phyloP scores from a whole-genome alignment of 1,140 invertebrate species.

The Hylyphantes graminicola region DNA sequence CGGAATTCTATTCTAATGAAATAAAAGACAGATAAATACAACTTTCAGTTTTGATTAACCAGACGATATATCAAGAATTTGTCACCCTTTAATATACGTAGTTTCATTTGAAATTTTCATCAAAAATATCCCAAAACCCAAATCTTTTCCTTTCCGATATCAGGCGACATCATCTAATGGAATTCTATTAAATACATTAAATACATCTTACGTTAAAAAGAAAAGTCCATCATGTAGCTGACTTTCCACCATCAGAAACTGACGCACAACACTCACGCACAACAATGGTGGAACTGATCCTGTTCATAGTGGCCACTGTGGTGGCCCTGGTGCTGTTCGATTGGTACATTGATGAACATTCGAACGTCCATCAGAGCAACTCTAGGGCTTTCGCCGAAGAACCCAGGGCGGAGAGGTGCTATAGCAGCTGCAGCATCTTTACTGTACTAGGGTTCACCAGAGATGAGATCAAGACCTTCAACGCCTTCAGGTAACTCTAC shows the following conservation, averaged over 20 bases:
- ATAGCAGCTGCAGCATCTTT: conserved; percentile 50
- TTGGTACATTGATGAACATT: conserved; percentile 39
- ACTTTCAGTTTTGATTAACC: no score
- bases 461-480: conserved; percentile 44
- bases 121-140: no score
- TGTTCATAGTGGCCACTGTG: conserved; percentile 54
- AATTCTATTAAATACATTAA: no score
- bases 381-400: conserved; percentile 1
- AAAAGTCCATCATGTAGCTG: no score
- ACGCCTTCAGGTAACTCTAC: conserved; percentile 11
- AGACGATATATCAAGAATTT: no score
- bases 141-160: no score
- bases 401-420: conserved; percentile 15
- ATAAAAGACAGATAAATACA: no score
- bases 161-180: no score
- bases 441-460: conserved; percentile 53
- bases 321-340: conserved; percentile 54
- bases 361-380: neutral
- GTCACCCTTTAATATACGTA: no score
- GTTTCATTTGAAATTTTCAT: no score
- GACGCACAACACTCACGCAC: neutral
- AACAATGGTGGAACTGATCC: conserved; percentile 42
- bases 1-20: no score
- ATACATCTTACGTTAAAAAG: no score
- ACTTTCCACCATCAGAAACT: neutral